Evolutionary conservation across 2,797 vertebrate species (phyloP), one percentile per base, ranked within the genome.

Genomic region (Aldrovandia affinis): DNA sequence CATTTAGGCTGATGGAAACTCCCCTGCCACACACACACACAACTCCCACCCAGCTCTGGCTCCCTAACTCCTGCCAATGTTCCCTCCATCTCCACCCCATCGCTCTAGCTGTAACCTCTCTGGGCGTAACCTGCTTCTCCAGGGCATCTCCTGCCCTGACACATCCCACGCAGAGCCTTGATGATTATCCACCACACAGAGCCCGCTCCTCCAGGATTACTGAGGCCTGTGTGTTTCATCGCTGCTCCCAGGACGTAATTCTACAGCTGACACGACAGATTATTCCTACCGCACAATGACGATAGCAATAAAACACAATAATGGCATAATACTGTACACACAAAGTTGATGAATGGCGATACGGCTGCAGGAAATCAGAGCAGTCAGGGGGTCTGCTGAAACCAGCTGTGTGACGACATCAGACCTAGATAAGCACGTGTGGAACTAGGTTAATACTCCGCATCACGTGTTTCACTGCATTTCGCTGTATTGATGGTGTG

Each of bases 261-360:
- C 78, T 79, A 82, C 42, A 82, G 81, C 63, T 82, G 81, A 78
- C 83, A 81, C 2, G 44, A 50, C 65, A 85, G 80, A 84, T 84
- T 81, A 82, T 44, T 80, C 63, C 39, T 28, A 20, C 80, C 30
- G 30, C 55, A 47, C 22, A 85, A 28, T 68, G 70, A 78, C 63
- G 57, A 80, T 65, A 50, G 52, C 44, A 83, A 78, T 63, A 82
- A 80, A 79, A 15, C 36, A 86, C 28, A 83, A 73, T 73, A 83
- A 73, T 73, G 10, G 14, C 36, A 2, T 73, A 70, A 50, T 54
- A 18, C 30, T 33, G 47, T 30, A 75, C 47, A 54, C 47, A 70
- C 28, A 73, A 39, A 73, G 20, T 73, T 39, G 68, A 73, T 73
- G 68, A 73, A 73, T 22, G 18, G 68, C 18, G 33, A 73, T 73